Conservation (phyloP, 2,113 vertebrate genomes). For the Ovis canadensis region DNA sequence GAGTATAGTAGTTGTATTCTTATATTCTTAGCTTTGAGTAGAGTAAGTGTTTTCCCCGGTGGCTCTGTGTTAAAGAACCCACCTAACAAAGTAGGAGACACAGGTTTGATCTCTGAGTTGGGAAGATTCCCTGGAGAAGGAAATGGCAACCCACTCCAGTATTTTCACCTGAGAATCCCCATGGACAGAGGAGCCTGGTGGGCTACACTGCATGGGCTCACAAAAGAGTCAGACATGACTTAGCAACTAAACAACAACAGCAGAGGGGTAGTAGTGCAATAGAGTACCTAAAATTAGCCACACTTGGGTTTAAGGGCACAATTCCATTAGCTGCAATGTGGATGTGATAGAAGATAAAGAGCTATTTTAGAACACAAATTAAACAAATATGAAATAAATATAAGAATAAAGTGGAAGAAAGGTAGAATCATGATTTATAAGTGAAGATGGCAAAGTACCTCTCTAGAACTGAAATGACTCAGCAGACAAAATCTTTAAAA, state of each 20-base stretch:
- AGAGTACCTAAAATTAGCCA: not conserved
- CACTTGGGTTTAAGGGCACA: not conserved
- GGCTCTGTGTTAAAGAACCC: not conserved
- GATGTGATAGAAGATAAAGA: not conserved
- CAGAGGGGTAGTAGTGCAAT: not conserved
- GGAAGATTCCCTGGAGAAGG: not conserved
- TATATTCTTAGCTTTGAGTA: not conserved
- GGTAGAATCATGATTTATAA: not conserved
- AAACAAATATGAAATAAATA: not conserved
- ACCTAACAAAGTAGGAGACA: not conserved
- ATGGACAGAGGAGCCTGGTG: not conserved
- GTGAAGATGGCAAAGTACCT: not conserved
- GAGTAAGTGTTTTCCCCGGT: not conserved
- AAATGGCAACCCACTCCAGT: not conserved
- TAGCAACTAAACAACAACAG: not conserved
- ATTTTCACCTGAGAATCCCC: not conserved
- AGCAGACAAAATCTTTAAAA: not conserved
- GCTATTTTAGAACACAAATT: not conserved
- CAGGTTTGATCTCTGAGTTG: not conserved
- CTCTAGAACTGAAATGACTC: not conserved
- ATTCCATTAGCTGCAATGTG: not conserved
- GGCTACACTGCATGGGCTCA: not conserved
- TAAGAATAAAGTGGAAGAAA: not conserved
- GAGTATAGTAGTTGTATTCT: not conserved
- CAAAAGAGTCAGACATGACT: not conserved